Base-by-base conservation (phyloP, 1,140 invertebrate genomes). In the Drosophila pachea region DNA sequence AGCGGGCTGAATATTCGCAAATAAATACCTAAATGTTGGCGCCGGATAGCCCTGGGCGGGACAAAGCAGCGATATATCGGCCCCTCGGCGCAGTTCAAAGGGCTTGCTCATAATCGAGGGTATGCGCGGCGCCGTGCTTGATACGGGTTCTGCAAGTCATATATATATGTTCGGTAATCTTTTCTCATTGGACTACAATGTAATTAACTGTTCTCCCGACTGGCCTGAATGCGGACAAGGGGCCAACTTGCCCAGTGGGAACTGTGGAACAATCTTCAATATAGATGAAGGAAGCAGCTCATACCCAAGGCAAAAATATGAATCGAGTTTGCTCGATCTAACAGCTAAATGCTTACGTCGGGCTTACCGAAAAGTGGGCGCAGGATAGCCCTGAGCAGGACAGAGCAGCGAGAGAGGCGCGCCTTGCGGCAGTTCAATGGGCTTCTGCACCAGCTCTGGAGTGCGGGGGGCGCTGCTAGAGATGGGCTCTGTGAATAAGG, bases 31-130 rank as follows among this genome's bases (percentile, higher is more conserved):
- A 90, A 92, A 92, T 78, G 90, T 90, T 36, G 93, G 91, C 69
- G 91, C 91, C 70, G 94, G 93, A 89, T 91, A 94, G 43, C 92
- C 92, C 89, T 94, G 92, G 40, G 92, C 92, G 9, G 92, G 92
- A 88, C 93, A 93, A 33, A 92, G 89, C 16, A 74, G 7, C 1
- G 68, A 72, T 6, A 72, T 56, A 43, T 49, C 59, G n/a, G 40
- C 35, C 8, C 68, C 62, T 0, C 35, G 90, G 82, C 47, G 92
- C 83, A 68, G 93, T 91, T 66, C 71, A 91, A 70, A 90, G 72
- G 91, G 92, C 90, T 91, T 69, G 31, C 89, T 88, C 71, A 91
- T 89, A 81, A 90, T 90, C 1, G 90, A 74, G 12, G 71, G 68
- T 31, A 74, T 73, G 31, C 71, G 71, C 38, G 50, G 90, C 14